Conservation (phyloP, 2,113 vertebrate species). For the Macquaria ambigua region DNA sequence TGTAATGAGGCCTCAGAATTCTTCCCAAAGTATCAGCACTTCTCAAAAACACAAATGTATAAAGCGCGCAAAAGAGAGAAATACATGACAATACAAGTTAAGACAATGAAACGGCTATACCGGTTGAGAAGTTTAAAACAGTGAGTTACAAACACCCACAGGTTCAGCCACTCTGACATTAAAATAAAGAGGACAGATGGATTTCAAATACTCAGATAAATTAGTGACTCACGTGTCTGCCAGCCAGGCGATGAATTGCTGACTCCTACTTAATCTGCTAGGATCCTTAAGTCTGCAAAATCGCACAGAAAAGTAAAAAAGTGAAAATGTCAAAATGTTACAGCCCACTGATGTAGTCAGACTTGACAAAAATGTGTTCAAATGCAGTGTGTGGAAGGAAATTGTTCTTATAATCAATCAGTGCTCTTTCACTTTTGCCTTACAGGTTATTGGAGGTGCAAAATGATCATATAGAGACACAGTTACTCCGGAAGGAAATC, state of each 20-base stretch:
- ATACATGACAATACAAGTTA: no score
- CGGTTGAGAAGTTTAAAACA: background rate
- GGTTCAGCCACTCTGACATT: background rate
- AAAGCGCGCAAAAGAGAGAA: background rate
- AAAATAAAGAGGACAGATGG: background rate
- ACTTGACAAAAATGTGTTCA: background rate
- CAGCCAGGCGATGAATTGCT: conserved; percentile 91
- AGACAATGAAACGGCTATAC: background rate
- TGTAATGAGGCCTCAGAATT: background rate
- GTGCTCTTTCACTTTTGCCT: background rate
- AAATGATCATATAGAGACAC: background rate
- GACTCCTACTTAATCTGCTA: conserved; percentile 86
- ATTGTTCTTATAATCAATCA: background rate
- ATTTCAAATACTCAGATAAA: conserved; percentile 2
- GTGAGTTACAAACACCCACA: background rate
- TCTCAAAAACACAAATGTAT: background rate
- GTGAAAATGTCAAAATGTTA: background rate
- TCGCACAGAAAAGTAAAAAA: background rate
- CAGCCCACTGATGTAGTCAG: background rate
- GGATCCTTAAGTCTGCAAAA: conserved; percentile 89
- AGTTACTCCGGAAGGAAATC: background rate
- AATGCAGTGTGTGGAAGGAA: background rate
- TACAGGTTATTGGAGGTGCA: background rate
- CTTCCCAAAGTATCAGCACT: background rate
- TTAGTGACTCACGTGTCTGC: conserved; percentile 90